Percentiles rank a stretch among this genome's conserved stretches.
These are phyloP conservation scores for Drepanosiphum platanoidis DNA, from an alignment of 2,888 invertebrate genomes.

Conservation along the genomic window DNA sequence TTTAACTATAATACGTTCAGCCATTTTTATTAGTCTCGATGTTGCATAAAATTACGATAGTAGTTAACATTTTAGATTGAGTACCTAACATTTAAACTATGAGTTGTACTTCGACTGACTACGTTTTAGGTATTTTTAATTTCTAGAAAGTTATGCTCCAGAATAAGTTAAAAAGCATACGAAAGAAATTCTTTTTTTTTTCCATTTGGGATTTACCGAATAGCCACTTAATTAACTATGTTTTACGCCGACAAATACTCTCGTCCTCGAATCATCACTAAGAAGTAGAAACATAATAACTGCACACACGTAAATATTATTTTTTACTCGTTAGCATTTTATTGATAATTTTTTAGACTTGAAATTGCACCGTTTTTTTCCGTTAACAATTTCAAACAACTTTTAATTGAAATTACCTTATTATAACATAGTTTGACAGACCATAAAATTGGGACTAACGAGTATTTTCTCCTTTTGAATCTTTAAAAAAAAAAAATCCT, in stretches of 20 bases:
- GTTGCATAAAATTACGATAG: too few relatives aligned
- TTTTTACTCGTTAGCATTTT: neutral
- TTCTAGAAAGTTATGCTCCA: neutral
- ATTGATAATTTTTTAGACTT: neutral
- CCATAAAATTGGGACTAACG: constrained; percentile 28
- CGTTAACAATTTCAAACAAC: neutral
- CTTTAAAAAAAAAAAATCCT: neutral
- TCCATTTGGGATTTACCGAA: neutral
- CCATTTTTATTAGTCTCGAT: too few relatives aligned
- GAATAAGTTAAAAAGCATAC: neutral
- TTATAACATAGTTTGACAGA: neutral
- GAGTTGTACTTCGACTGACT: neutral
- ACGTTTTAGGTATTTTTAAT: neutral
- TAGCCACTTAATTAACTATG: neutral
- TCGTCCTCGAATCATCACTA: neutral
- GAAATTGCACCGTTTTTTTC: neutral
- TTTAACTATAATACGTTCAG: too few relatives aligned
- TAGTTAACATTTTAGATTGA: too few relatives aligned
- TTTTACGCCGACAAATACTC: neutral
- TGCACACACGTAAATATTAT: neutral
- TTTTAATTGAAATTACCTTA: constrained; percentile 32
- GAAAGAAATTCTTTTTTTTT: neutral
- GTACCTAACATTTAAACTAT: neutral
- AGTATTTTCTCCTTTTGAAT: constrained; percentile 33
- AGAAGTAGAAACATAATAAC: neutral